Conservation (phyloP, 2,113 vertebrate species). For the Sander vitreus region DNA sequence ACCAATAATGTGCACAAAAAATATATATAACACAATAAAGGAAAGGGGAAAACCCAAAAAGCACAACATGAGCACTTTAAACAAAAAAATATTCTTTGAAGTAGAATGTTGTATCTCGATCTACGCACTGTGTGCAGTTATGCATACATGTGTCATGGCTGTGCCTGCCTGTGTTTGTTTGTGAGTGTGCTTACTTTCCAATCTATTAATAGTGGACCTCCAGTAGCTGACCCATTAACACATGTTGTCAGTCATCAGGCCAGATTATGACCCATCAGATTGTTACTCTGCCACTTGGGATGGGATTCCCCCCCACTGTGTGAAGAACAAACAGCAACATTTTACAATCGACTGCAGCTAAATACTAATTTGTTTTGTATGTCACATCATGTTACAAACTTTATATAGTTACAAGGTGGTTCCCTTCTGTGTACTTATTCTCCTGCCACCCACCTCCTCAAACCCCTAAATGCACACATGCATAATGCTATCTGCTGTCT, state of each 20-base stretch:
- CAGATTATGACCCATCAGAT: conserved; percentile 70
- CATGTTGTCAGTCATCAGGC: conserved; percentile 74
- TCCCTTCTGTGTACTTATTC: background rate
- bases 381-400: no score
- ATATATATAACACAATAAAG: no score
- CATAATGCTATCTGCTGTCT: conserved; percentile 12
- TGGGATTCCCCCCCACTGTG: background rate
- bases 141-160: background rate
- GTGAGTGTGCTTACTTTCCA: conserved; percentile 16
- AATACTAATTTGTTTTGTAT: no score
- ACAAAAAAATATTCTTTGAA: background rate
- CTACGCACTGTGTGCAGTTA: background rate
- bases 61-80: no score
- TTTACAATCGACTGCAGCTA: no score
- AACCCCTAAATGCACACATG: background rate
- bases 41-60: no score
- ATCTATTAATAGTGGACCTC: conserved; percentile 69
- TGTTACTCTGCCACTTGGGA: conserved; percentile 66
- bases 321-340: no score
- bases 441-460: background rate
- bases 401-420: background rate
- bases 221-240: conserved; percentile 60
- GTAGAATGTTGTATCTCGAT: background rate
- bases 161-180: background rate
- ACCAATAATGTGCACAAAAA: no score